Evolutionary conservation across 2,113 vertebrate species (phyloP).

Genomic region (Leptocoma aspasia): DNA sequence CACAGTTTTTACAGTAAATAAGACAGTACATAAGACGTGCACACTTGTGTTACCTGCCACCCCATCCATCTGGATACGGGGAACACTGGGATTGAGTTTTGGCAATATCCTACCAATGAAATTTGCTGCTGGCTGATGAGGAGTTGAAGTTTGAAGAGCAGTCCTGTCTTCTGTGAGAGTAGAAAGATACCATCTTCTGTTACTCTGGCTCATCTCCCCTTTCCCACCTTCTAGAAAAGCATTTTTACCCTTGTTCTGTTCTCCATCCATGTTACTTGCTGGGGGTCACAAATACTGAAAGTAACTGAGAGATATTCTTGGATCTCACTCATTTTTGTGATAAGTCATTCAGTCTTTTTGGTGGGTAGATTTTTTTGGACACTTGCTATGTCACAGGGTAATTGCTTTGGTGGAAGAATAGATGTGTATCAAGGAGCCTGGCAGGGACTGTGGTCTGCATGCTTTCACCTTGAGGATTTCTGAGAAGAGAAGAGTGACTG

Average conservation of each 20-base stretch:
- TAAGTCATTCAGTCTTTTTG: not conserved
- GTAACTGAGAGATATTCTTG: not conserved
- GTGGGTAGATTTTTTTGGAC: not conserved
- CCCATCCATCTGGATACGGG: too few relatives aligned
- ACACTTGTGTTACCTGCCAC: not conserved
- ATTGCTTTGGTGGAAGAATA: not conserved
- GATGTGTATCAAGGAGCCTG: not conserved
- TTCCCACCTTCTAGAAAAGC: not conserved
- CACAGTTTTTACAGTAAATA: not conserved
- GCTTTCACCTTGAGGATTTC: not conserved
- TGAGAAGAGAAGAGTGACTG: not conserved
- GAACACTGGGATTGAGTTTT: not conserved
- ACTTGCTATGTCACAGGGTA: accelerated
- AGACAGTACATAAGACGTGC: not conserved
- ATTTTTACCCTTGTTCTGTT: not conserved
- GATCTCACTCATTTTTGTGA: not conserved
- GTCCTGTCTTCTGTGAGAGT: not conserved
- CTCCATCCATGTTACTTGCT: not conserved
- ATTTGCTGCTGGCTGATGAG: not conserved
- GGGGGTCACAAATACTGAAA: not conserved
- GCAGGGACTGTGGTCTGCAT: not conserved
- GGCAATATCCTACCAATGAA: not conserved
- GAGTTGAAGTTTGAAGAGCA: not conserved
- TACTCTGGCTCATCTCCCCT: not conserved
- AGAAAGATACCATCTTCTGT: not conserved